Base-by-base conservation (phyloP, 2,888 invertebrate genomes). In the Andrena haemorrhoa region DNA sequence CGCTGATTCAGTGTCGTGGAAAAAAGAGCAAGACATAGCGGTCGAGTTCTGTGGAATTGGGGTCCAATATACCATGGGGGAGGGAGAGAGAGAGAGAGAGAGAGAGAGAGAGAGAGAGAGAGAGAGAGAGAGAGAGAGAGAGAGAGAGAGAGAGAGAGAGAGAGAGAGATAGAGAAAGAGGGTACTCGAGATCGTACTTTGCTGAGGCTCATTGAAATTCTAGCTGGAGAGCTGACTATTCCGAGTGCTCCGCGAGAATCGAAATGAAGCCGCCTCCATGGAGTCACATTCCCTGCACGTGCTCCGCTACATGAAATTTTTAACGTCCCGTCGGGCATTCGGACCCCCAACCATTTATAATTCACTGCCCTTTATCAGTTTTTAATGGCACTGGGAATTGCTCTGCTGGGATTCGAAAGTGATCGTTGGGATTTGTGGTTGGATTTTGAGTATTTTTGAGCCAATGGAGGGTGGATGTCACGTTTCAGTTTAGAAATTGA, bases 131-230 rank as follows among this genome's bases (percentile, higher is more conserved):
- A 29, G n/a, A 31, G 20, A 35, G 61, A n/a, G 51, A 63, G 35
- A 53, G 10, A 73, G 51, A 41, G 8, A 29, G n/a, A 31, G 20
- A 35, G 61, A n/a, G n/a, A n/a, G n/a, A n/a, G n/a, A n/a, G 16
- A 6, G 33, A 2, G 8, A 31, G 51, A 63, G 35, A 53, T 16
- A 73, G 51, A 41, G 8, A 29, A 26, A 31, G 20, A 35, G 61
- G 53, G 70, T 5, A 65, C 31, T 56, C 78, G 20, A 31, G 51
- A 47, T n/a, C 60, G 29, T 16, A 31, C 41, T 65, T 68, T 41
- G 69, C 23, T n/a, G 71, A 35, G 8, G 56, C 53, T 80, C 80
- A 49, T 80, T 80, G 80, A 80, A 80, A 80, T 80, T 80, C 80
- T 56, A 72, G 35, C 20, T 53, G 47, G 47, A 49, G 53, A 12